Evolutionary conservation across 2,797 vertebrate species (phyloP).

Genomic region (Dromococcyx pavoninus): DNA sequence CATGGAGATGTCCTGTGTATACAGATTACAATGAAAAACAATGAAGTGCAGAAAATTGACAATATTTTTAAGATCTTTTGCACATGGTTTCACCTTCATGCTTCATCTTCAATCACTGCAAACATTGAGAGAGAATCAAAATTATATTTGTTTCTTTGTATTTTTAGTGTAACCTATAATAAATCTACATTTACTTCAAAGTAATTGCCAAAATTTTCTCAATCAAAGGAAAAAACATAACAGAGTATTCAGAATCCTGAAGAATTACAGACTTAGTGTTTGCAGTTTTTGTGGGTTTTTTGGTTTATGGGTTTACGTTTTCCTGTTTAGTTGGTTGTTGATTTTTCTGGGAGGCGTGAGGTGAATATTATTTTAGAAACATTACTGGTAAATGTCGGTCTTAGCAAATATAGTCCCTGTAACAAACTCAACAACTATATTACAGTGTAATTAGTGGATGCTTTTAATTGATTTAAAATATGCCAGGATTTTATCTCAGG

Average conservation of each 20-base stretch:
- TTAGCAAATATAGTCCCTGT: neutral
- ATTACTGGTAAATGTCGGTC: neutral
- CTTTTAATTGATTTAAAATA: neutral
- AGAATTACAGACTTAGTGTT: neutral
- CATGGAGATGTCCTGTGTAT: neutral
- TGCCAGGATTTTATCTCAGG: neutral
- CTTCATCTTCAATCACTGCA: neutral
- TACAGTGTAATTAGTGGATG: neutral
- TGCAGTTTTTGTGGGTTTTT: accelerated
- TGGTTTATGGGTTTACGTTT: too few relatives aligned
- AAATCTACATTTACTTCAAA: neutral
- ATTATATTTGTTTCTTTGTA: neutral
- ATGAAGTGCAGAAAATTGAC: neutral
- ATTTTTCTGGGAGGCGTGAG: neutral
- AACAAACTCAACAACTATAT: neutral
- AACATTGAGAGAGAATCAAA: neutral
- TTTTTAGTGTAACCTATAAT: neutral
- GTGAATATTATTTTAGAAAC: neutral
- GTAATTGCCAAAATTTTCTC: neutral
- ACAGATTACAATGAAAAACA: accelerated
- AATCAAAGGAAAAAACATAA: neutral
- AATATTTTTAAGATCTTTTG: neutral
- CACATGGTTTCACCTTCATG: neutral
- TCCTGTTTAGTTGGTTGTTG: neutral
- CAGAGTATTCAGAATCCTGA: neutral